Evolutionary conservation across 2,888 invertebrate genomes (phyloP).

Genomic region (Steinernema hermaphroditum): DNA sequence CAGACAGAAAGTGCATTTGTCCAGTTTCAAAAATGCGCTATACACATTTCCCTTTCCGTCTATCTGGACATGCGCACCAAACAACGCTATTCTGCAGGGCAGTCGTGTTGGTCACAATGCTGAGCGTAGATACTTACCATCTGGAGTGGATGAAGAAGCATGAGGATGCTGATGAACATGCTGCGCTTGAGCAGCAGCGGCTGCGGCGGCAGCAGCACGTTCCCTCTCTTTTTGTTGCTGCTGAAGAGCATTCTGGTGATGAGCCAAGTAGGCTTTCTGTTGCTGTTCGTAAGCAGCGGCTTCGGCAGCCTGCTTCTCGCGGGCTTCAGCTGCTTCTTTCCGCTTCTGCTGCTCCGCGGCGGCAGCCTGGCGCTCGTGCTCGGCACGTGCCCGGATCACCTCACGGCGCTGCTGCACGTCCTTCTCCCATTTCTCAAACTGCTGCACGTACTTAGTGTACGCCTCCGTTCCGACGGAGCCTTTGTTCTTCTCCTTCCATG

Average conservation of each 20-base stretch:
- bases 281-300: constrained; percentile 25
- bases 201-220: constrained; percentile 38
- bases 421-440: constrained; percentile 64
- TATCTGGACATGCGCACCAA: too few species aligned
- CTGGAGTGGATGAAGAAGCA: not conserved
- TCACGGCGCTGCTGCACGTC: constrained; percentile 60
- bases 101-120: too few species aligned
- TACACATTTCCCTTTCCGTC: too few species aligned
- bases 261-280: constrained; percentile 49
- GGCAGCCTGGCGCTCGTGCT: constrained; percentile 37
- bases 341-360: constrained; percentile 34
- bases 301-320: constrained; percentile 32
- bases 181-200: constrained; percentile 30
- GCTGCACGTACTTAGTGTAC: constrained; percentile 61
- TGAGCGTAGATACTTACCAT: constrained; percentile 7
- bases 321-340: constrained; percentile 30
- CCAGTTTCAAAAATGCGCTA: too few species aligned
- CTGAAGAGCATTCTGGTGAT: constrained; percentile 53
- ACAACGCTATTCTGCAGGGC: too few species aligned
- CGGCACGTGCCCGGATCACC: constrained; percentile 48
- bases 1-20: too few species aligned
- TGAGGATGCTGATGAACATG: constrained; percentile 33
- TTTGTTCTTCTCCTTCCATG: constrained; percentile 64
- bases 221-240: constrained; percentile 47
- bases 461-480: constrained; percentile 59